phyloP scores from a whole-genome alignment of 2,888 invertebrate genomes.

The Thalpophila matura region DNA sequence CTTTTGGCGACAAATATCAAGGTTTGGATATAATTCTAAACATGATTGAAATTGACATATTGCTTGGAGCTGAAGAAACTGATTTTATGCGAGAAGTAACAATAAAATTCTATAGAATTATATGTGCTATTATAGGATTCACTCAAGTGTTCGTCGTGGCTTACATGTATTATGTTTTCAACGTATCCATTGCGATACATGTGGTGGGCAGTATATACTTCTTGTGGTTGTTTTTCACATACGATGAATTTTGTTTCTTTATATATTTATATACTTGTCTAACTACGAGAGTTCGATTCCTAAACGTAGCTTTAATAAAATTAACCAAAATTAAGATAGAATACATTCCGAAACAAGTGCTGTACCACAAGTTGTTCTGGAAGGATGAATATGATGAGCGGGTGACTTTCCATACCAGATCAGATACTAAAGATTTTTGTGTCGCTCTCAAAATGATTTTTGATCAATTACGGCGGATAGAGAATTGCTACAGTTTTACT shows the following conservation, averaged over 20 bases:
- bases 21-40: constrained; percentile 68
- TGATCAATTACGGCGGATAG: constrained; percentile 64
- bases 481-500: constrained; percentile 68
- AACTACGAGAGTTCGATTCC: constrained; percentile 72
- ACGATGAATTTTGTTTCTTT: constrained; percentile 71
- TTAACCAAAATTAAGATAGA: constrained; percentile 69
- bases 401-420: constrained; percentile 70
- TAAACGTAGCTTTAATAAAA: constrained; percentile 79
- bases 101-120: constrained; percentile 50
- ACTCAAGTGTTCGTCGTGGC: constrained; percentile 58
- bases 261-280: constrained; percentile 65
- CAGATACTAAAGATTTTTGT: constrained; percentile 65
- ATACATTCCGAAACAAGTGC: constrained; percentile 72
- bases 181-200: constrained; percentile 64
- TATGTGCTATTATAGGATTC: constrained; percentile 50
- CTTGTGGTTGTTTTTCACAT: constrained; percentile 68
- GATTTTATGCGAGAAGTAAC: constrained; percentile 74
- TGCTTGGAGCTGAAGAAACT: constrained; percentile 76
- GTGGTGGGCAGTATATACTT: constrained; percentile 66
- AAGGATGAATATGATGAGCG: constrained; percentile 68
- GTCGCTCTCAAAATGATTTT: constrained; percentile 71
- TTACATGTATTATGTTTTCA: constrained; percentile 64
- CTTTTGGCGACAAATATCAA: constrained; percentile 66
- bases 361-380: constrained; percentile 76
- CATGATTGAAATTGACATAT: constrained; percentile 74